Base-by-base conservation (phyloP, 2,113 vertebrate species). In the Pseudopipra pipra region DNA sequence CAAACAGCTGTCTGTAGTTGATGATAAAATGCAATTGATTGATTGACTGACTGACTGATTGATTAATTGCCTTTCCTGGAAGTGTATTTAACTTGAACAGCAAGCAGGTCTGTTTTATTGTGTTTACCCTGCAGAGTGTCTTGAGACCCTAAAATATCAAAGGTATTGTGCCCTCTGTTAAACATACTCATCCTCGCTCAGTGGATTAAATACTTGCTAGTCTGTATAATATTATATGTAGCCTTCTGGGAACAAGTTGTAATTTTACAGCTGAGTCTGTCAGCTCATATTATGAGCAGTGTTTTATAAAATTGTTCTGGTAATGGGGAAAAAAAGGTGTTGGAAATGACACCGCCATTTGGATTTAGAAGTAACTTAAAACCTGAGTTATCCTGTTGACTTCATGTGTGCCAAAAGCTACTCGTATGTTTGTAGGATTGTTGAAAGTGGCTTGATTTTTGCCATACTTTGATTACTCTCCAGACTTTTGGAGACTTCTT, bases 281-380 rank as follows among this genome's bases (percentile, higher is more conserved):
- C 83, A 92, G 73, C 56, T 92, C 39, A 51, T 56, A 14, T 65
- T 80, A 78, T 77, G 47, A 90, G 76, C 61, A 65, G 30, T 35
- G 44, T 81, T 92, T 92, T 41, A 86, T 90, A 66, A 86, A 95
- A 72, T 75, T 61, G 21, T 74, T 84, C 79, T 92, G 52, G 35
- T 93, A 63, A 80, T 46, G 52, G 22, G 35, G 4, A 33, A 76
- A 61, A 75, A 66, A 22, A 88, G 41, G 55, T 59, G 47, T 93
- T 93, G 41, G 49, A 84, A 88, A 49, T 85, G 5, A 80, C 59
- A 77, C 43, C 33, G 46, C 54, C n/a, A 4, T 41, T 92, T 81
- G 80, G 70, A 78, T 6, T 3, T 12, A 52, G 31, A 74, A 78
- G 71, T 84, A 58, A 74, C 19, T 41, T 84, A n/a, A 66, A 76